Base-by-base conservation (phyloP, 2,113 vertebrate genomes). In the Silurus asotus region DNA sequence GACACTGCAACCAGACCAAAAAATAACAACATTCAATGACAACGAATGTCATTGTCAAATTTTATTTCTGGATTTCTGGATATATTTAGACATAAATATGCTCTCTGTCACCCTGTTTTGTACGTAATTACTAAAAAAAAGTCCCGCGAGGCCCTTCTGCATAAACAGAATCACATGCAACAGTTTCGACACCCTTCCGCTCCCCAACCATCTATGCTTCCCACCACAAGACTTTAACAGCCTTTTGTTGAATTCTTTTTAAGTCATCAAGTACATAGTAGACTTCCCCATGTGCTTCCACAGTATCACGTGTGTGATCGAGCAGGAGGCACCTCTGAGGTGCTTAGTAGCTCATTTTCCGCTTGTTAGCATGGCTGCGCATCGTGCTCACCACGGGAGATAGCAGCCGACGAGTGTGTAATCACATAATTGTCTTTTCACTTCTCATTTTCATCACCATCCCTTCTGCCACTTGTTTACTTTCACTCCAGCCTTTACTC, bases 371-470 rank as follows among this genome's bases (percentile, higher is more conserved):
- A 95, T 95, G 94, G 81, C 96, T 96, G 96, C 96, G 96, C 90
- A 91, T 93, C 95, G 94, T 94, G 96, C 94, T 93, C 96, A 95
- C 94, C 93, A 94, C 91, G 92, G 95, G 94, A 92, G 96, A 97
- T 97, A 96, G 96, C 96, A 95, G 90, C 93, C 97, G 96, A 98
- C 97, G 97, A 98, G 96, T 99, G 98, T 99, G 98, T 99, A 99
- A 99, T 99, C 97, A 96, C 96, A 97, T 99, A 99, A 99, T 99
- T 99, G 97, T 99, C 97, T 99, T 99, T 99, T 99, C 98, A 98
- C 96, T 98, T 99, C 97, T 98, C 96, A 98, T 99, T 97, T 98
- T 95, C 97, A 96, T 99, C 97, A 99, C 95, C 96, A 92, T 93
- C 91, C 92, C 93, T 94, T 96, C 96, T 90, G 95, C 97, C 96